Base-by-base conservation (phyloP, 1,140 invertebrate species). In the Meloidogyne chitwoodi region DNA sequence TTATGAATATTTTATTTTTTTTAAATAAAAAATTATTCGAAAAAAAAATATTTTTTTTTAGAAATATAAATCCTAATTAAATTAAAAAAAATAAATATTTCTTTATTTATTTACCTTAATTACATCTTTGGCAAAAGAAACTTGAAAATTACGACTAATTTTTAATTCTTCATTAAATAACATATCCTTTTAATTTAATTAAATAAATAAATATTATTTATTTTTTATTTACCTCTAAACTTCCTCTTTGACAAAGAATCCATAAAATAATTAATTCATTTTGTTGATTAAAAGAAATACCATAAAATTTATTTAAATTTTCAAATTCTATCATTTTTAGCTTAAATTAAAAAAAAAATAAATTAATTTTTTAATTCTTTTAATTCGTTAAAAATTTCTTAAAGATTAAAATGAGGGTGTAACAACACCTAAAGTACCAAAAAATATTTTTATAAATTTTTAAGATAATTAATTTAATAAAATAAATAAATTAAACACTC, bases 231-330 rank as follows among this genome's bases (percentile, higher is more conserved):
- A 85, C 83, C 75, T 86, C 84, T 14, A 86, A 65, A 79, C 81
- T 84, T 27, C 85, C 85, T 29, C 85, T 81, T 71, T 79, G 77
- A 29, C 85, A 86, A 0, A 86, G 76, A 44, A 87, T 24, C 85
- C 85, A 86, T 62, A 87, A 70, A 6, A 86, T 85, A 34, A 86
- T 78, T 19, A 86, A 78, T 62, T 86, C 85, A 69, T 86, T 86
- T 77, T 87, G 84, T 66, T 86, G 85, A 68, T 87, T 87, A 80
- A 86, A 86, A 14, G 81, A 81, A 73, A 86, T 86, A 4, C 85
- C 85, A 67, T 87, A 87, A 64, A 86, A 86, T 75, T 87, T 86
- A 77, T 86, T 86, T 31, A 87, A 68, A 63, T 86, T 86, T 19
- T 86, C 85, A 73, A 86, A 83, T 77, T 87, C 86, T 48, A 84